Conservation (phyloP, 1,140 invertebrate genomes). For the Drosophila virilis region DNA sequence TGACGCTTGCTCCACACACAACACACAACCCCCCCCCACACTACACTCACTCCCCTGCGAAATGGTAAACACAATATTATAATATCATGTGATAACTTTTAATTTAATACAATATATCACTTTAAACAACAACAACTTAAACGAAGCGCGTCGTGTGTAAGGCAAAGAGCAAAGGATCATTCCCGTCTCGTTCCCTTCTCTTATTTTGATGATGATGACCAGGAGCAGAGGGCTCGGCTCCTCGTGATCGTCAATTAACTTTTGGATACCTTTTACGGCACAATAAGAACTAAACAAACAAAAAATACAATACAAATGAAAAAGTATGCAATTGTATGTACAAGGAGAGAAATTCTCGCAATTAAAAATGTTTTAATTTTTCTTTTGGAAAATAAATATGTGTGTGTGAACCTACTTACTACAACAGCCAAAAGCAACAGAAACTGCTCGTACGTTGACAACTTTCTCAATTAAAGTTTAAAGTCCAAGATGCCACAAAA, state of each 20-base stretch:
- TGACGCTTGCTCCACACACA: slow-evolving; percentile 48
- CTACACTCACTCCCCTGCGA: slow-evolving; percentile 16
- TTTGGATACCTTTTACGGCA: slow-evolving; percentile 74
- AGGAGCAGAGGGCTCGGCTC: slow-evolving; percentile 41
- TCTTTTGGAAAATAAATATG: slow-evolving; percentile 67
- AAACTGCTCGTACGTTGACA: slow-evolving; percentile 4
- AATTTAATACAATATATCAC: slow-evolving; percentile 79
- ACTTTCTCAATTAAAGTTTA: slow-evolving; percentile 51
- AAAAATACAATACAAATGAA: slow-evolving; percentile 50
- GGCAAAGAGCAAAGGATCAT: slow-evolving; percentile 60
- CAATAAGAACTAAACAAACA: slow-evolving; percentile 36
- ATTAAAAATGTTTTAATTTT: slow-evolving; percentile 43
- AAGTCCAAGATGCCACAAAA: slow-evolving; percentile 47
- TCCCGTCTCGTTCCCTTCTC: slow-evolving; percentile 68
- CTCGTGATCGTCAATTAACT: slow-evolving; percentile 54
- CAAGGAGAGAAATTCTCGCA: slow-evolving; percentile 58
- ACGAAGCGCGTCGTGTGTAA: slow-evolving; percentile 61
- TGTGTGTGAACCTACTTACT: slow-evolving; percentile 48
- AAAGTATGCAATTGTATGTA: slow-evolving; percentile 59
- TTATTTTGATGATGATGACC: slow-evolving; percentile 41
- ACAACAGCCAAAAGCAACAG: slow-evolving; percentile 39
- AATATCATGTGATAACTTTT: slow-evolving; percentile 77
- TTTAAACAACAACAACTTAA: slow-evolving; percentile 46
- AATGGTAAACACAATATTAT: slow-evolving; percentile 60
- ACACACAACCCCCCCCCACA: too few species aligned